Evolutionary conservation across 2,888 invertebrate species (phyloP).

Genomic region (Hypena proboscidalis): DNA sequence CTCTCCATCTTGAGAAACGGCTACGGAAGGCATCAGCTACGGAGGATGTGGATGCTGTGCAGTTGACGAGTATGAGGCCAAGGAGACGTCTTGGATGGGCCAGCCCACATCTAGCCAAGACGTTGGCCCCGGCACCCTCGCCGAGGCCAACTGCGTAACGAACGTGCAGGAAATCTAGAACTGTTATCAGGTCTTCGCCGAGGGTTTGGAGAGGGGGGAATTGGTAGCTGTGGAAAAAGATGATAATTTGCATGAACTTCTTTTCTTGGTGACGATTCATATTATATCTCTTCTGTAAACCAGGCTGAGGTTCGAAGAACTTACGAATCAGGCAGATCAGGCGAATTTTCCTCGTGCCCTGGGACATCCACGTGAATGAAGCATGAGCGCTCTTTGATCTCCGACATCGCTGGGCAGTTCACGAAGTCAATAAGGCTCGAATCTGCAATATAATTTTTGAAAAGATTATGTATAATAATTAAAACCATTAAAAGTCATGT

Average conservation of each 20-base stretch:
- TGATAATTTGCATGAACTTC: neutral
- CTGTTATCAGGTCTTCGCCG: conserved; percentile 92
- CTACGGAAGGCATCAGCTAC: conserved; percentile 94
- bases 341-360: conserved; percentile 94
- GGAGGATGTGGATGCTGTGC: conserved; percentile 94
- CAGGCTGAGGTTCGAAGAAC: too few relatives aligned
- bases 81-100: conserved; percentile 91
- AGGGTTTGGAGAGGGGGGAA: conserved; percentile 93
- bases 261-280: too few relatives aligned
- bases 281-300: too few relatives aligned
- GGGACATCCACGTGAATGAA: conserved; percentile 95
- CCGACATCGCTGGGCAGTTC: conserved; percentile 92
- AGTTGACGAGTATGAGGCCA: conserved; percentile 94
- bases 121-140: conserved; percentile 95
- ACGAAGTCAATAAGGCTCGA: conserved; percentile 93
- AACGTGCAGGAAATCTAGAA: conserved; percentile 92
- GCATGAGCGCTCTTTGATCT: conserved; percentile 93
- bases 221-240: conserved; percentile 84
- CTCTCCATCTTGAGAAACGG: conserved; percentile 94
- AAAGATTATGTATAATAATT: neutral
- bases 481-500: too few relatives aligned
- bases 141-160: conserved; percentile 94
- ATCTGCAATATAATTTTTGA: conserved; percentile 82
- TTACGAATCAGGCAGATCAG: conserved; percentile 90
- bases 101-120: conserved; percentile 93